These are phyloP conservation scores for Penaeus monodon DNA, from an alignment of 2,888 invertebrate genomes.

Conservation along the genomic window DNA sequence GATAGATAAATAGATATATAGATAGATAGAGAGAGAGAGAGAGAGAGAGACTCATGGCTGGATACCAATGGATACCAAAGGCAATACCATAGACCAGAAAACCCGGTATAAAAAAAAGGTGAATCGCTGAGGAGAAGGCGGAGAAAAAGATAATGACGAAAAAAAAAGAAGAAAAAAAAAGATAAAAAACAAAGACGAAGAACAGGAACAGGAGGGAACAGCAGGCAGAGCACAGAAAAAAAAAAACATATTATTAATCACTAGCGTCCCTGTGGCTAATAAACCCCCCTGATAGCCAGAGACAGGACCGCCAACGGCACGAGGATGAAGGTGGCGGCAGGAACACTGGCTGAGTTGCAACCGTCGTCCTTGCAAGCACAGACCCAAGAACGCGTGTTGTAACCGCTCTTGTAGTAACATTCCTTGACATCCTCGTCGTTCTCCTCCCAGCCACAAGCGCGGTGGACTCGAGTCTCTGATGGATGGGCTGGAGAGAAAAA, in stretches of 20 bases:
- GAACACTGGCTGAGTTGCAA: conserved; percentile 56
- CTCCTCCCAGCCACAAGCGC: conserved; percentile 55
- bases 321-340: conserved; percentile 26
- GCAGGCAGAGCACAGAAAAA: background rate
- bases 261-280: background rate
- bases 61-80: no score
- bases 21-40: background rate
- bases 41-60: background rate
- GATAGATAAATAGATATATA: no score
- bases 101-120: background rate
- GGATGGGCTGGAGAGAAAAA: conserved; percentile 39
- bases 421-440: conserved; percentile 11
- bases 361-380: conserved; percentile 58
- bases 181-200: no score
- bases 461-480: conserved; percentile 53
- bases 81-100: no score
- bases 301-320: conserved; percentile 28
- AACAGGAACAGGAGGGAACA: background rate
- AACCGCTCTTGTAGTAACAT: conserved; percentile 65
- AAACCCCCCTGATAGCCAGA: conserved; percentile 38
- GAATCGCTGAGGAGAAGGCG: background rate
- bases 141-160: no score
- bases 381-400: conserved; percentile 64
- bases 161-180: no score
- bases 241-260: background rate